Evolutionary conservation across 1,140 invertebrate species (phyloP).

Genomic region (Harpegnathos saltator): DNA sequence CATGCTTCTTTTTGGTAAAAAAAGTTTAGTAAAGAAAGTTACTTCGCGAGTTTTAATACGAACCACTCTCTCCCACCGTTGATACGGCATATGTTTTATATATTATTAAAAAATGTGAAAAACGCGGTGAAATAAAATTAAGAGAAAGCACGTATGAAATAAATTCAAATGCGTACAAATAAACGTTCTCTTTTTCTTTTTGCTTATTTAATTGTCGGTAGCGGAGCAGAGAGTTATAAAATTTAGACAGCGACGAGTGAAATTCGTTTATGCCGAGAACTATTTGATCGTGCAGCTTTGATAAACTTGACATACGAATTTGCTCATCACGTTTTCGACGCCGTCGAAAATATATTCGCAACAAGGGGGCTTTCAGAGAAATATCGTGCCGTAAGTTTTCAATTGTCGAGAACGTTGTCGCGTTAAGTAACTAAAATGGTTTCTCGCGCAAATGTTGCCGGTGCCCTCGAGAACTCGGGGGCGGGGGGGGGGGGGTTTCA

Average conservation of each 20-base stretch:
- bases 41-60: not conserved
- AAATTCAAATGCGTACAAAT: too few species aligned
- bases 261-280: not conserved
- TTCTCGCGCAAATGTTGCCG: not conserved
- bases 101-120: not conserved
- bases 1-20: slow-evolving; percentile 3
- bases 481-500: too few species aligned
- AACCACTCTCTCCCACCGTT: not conserved
- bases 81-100: not conserved
- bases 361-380: not conserved
- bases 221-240: too few species aligned
- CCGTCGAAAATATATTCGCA: slow-evolving; percentile 1
- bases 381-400: not conserved
- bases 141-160: too few species aligned
- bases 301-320: not conserved
- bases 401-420: not conserved
- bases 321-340: not conserved
- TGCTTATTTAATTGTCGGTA: too few species aligned
- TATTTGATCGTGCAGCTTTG: not conserved
- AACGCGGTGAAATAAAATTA: too few species aligned
- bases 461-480: not conserved
- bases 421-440: not conserved
- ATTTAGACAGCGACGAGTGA: too few species aligned
- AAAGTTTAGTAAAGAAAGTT: not conserved
- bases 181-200: too few species aligned